These are phyloP conservation scores for Pseudorhiza aurosa DNA, from an alignment of 30 jellyfish, hydroid and myxozoan genomes.

Conservation along the genomic window DNA sequence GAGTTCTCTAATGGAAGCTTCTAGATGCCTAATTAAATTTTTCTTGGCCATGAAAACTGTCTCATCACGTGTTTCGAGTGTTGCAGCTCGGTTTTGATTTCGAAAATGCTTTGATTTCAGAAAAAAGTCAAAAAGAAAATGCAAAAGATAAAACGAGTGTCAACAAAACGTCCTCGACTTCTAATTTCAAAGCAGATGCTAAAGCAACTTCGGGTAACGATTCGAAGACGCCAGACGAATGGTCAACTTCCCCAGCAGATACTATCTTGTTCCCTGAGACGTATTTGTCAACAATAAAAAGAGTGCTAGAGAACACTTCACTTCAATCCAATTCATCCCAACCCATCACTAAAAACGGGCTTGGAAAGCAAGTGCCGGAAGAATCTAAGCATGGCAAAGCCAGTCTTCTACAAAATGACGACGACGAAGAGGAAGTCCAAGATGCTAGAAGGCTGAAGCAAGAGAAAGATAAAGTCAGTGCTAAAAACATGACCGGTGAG, in stretches of 20 bases:
- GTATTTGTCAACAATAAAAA: constrained; percentile 43
- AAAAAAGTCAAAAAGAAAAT: neutral
- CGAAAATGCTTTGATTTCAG: no score
- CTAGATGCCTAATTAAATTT: no score
- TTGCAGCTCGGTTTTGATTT: no score
- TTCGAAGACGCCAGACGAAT: constrained; percentile 39
- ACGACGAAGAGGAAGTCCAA: constrained; percentile 31
- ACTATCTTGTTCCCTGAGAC: constrained; percentile 62
- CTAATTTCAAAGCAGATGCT: constrained; percentile 15
- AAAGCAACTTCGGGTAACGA: constrained; percentile 19
- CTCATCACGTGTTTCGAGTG: no score
- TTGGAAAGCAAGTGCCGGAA: constrained; percentile 13
- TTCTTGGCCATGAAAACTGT: no score
- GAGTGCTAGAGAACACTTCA: constrained; percentile 51
- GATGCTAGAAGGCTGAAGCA: neutral
- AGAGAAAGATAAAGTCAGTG: constrained; percentile 2
- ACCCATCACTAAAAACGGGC: constrained; percentile 29
- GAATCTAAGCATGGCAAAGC: constrained; percentile 17
- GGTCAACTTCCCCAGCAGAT: constrained; percentile 69
- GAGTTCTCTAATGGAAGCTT: no score
- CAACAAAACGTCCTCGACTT: neutral
- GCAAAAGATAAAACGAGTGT: neutral
- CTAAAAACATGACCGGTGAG: constrained; percentile 14
- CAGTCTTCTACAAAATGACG: constrained; percentile 4
- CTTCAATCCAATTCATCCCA: constrained; percentile 30